These are phyloP conservation scores for Anthophora plumipes DNA, from an alignment of 2,888 invertebrate genomes.

Conservation along the genomic window DNA sequence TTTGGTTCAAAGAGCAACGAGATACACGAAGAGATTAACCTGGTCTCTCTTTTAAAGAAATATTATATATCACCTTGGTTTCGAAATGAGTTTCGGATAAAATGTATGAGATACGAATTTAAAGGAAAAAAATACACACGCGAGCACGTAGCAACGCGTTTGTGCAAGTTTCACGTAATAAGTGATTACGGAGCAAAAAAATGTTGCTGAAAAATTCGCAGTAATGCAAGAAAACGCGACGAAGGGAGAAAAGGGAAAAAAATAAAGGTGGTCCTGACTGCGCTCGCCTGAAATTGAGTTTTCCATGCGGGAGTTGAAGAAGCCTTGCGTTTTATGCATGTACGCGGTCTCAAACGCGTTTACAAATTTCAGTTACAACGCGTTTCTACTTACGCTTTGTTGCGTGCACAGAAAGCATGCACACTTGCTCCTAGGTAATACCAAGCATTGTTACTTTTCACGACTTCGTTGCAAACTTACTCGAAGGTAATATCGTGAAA, in stretches of 20 bases:
- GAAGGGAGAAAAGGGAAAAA: background rate
- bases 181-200: background rate
- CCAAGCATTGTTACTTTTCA: background rate
- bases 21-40: no score
- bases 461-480: background rate
- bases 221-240: background rate
- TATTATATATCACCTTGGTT: background rate
- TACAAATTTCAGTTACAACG: slow-evolving; percentile 26
- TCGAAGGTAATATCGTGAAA: background rate
- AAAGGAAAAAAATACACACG: no score
- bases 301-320: slow-evolving; percentile 1
- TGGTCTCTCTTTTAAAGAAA: background rate
- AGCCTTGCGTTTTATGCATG: background rate
- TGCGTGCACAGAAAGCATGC: background rate
- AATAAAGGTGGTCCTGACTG: background rate
- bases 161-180: no score
- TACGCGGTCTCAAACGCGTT: background rate
- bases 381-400: slow-evolving; percentile 15
- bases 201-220: background rate
- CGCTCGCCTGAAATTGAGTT: slow-evolving; percentile 20
- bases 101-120: no score
- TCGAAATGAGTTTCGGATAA: no score
- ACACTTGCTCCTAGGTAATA: background rate
- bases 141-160: no score
- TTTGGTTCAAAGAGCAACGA: no score